Percentiles rank a stretch among this genome's conserved stretches.
phyloP scores from a whole-genome alignment of 2,888 invertebrate genomes.

The Zygaena filipendulae region DNA sequence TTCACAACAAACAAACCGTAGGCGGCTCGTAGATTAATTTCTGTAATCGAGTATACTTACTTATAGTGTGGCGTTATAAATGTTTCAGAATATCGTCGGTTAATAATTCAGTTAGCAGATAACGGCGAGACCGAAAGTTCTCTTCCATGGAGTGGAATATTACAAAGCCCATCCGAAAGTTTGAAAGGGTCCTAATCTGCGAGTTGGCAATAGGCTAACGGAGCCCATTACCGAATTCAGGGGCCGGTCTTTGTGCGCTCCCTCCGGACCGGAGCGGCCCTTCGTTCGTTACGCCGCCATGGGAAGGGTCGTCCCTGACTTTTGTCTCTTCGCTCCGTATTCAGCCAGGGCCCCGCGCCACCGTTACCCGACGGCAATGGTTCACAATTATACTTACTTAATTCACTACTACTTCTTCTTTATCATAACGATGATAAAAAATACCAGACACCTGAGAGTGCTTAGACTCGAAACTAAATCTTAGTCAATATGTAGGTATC shows the following conservation, averaged over 20 bases:
- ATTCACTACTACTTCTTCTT: too few relatives aligned
- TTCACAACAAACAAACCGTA: slow-evolving; percentile 7
- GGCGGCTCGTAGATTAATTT: slow-evolving; percentile 3
- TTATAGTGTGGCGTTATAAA: too few relatives aligned
- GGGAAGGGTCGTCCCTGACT: slow-evolving; percentile 43
- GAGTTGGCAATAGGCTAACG: slow-evolving; percentile 39
- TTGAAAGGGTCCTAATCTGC: slow-evolving; percentile 37
- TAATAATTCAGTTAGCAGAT: slow-evolving; percentile 4
- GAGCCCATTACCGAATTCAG: slow-evolving; percentile 41
- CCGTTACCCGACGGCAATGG: slow-evolving; percentile 18
- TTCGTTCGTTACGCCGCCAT: slow-evolving; percentile 21
- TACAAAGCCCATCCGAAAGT: slow-evolving; percentile 16
- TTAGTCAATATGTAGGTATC: too few relatives aligned
- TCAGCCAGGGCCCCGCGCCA: slow-evolving; percentile 16
- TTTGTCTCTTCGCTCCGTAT: slow-evolving; percentile 37
- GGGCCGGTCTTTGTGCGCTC: slow-evolving; percentile 47
- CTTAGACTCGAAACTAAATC: too few relatives aligned
- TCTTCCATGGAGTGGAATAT: slow-evolving; percentile 27
- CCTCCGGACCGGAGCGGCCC: slow-evolving; percentile 35
- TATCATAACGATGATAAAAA: too few relatives aligned
- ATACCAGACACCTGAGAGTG: too few relatives aligned
- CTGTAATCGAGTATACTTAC: too few relatives aligned
- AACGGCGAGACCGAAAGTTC: slow-evolving; percentile 19
- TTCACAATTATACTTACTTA: too few relatives aligned
- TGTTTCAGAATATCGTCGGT: too few relatives aligned